Percentiles rank a stretch among this genome's conserved stretches.
These are phyloP conservation scores for Sussaba pulchella DNA, from an alignment of 2,888 invertebrate genomes.

Conservation along the genomic window DNA sequence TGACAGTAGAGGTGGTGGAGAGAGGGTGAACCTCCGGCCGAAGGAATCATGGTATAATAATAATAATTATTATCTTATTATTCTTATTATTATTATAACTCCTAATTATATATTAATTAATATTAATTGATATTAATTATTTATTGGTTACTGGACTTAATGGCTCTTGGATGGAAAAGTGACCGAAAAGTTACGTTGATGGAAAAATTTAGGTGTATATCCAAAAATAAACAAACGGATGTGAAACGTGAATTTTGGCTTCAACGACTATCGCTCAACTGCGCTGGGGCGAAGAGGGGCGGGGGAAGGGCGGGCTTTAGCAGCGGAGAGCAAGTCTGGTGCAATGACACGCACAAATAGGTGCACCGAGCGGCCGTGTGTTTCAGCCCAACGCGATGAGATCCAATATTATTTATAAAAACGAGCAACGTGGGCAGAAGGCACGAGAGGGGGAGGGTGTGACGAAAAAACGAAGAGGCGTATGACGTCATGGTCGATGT, in stretches of 20 bases:
- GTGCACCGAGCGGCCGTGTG: not conserved
- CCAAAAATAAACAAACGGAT: conserved; percentile 32
- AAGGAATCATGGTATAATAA: too few relatives aligned
- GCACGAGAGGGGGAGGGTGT: conserved; percentile 21
- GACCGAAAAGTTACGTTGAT: conserved; percentile 6
- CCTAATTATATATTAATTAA: too few relatives aligned
- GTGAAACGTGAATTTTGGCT: conserved; percentile 34
- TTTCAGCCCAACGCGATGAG: conserved; percentile 34
- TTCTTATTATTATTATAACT: too few relatives aligned
- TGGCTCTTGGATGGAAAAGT: conserved; percentile 18
- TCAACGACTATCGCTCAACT: conserved; percentile 24
- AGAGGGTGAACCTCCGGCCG: too few relatives aligned
- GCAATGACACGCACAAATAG: conserved; percentile 35
- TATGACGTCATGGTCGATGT: conserved; percentile 31
- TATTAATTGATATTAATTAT: too few relatives aligned
- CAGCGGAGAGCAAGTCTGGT: conserved; percentile 5
- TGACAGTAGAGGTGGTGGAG: too few relatives aligned
- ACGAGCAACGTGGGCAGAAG: not conserved
- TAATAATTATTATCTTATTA: too few relatives aligned
- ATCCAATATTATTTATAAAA: conserved; percentile 39
- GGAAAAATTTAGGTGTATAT: conserved; percentile 35
- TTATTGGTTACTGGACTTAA: too few relatives aligned
- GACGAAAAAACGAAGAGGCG: conserved; percentile 41
- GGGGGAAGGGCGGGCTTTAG: not conserved
- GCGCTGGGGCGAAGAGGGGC: not conserved